A percentile compares a stretch with the other conserved stretches of the same genome.
Evolutionary conservation across 2,888 invertebrate genomes (phyloP).

Genomic region (Hypolimnas misippus): DNA sequence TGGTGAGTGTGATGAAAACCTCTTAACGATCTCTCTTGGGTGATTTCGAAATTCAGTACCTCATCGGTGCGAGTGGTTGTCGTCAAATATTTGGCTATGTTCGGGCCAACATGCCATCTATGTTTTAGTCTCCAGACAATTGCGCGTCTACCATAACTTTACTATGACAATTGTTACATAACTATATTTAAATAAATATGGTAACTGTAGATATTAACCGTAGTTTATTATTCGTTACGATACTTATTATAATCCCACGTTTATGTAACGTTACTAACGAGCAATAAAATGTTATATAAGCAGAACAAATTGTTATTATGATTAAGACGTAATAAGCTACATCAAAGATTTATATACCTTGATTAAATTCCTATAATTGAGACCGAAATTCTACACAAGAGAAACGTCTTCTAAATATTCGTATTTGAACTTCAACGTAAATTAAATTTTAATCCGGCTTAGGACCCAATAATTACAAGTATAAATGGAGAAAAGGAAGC

Average conservation of each 20-base stretch:
- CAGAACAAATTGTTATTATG: neutral
- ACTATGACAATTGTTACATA: neutral
- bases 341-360: constrained; percentile 3
- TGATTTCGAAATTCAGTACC: constrained; percentile 21
- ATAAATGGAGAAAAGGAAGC: constrained; percentile 4
- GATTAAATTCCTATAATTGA: constrained; percentile 3
- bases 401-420: constrained; percentile 6
- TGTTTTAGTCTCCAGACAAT: constrained; percentile 2
- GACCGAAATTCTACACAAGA: constrained; percentile 1
- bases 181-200: no score
- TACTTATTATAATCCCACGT: neutral
- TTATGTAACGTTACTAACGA: neutral
- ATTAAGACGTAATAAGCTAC: neutral
- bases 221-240: no score
- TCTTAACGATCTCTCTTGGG: constrained; percentile 18
- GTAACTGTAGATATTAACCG: neutral
- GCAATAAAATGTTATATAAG: neutral
- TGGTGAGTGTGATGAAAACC: constrained; percentile 4
- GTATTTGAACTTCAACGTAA: constrained; percentile 7
- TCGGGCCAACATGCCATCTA: constrained; percentile 21
- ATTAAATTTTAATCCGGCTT: constrained; percentile 10
- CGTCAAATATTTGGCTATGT: constrained; percentile 28
- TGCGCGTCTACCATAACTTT: neutral
- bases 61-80: constrained; percentile 16
- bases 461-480: constrained; percentile 7